A percentile compares a stretch with the other conserved stretches of the same genome.
Conservation (phyloP, 2,888 invertebrate genomes). For the Julus scanicus region DNA sequence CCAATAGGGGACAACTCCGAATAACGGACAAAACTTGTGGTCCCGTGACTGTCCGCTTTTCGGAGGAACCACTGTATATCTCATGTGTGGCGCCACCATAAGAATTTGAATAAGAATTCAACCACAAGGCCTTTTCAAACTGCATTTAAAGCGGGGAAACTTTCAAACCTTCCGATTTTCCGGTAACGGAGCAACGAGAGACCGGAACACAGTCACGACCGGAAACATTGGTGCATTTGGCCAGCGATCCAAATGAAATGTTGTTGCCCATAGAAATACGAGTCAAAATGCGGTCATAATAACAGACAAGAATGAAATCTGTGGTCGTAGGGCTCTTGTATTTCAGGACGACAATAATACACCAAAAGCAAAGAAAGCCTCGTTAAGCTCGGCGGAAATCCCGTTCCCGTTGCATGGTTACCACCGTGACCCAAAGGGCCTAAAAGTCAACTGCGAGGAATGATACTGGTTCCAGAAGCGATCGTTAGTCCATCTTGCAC, state of each 20-base stretch:
- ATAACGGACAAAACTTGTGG: too few species aligned
- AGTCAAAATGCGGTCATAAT: not conserved
- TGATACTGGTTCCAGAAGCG: not conserved
- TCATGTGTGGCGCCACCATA: too few species aligned
- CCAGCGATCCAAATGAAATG: not conserved
- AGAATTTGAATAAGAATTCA: too few species aligned
- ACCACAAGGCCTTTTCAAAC: too few species aligned
- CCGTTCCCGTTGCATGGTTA: conserved; percentile 38
- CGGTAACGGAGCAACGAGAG: not conserved
- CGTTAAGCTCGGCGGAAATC: conserved; percentile 7
- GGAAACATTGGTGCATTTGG: not conserved
- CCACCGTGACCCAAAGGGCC: not conserved
- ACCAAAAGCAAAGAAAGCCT: not conserved
- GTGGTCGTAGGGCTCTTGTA: not conserved
- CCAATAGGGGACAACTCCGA: too few species aligned
- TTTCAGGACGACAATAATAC: conserved; percentile 6
- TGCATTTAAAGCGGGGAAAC: not conserved
- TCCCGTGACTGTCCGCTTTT: too few species aligned
- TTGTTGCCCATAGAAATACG: not conserved
- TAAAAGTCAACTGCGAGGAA: not conserved
- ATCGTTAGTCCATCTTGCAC: too few species aligned
- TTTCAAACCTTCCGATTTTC: too few species aligned
- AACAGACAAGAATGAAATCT: not conserved
- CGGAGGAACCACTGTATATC: too few species aligned
- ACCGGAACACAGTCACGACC: not conserved